These are phyloP conservation scores for Sycophaga agraensis DNA, from an alignment of 1,140 invertebrate genomes.

Conservation along the genomic window DNA sequence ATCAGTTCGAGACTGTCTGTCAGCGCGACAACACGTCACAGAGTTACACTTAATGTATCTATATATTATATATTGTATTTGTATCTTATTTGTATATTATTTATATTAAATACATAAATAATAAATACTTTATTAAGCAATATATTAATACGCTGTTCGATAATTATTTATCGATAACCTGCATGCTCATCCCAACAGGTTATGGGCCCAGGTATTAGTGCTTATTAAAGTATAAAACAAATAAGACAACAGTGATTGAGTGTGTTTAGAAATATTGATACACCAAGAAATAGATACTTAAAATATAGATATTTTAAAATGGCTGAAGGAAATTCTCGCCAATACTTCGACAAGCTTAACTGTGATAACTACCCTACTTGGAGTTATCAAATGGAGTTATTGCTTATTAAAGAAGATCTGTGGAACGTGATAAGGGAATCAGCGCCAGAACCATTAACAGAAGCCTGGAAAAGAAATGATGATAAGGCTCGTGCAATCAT, in stretches of 20 bases:
- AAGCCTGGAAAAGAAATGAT: conserved; percentile 4
- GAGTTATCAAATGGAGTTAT: background rate
- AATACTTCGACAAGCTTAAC: conserved; percentile 5
- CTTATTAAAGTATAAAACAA: background rate
- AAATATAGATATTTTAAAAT: too few relatives aligned
- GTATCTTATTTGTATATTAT: background rate
- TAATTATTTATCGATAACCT: too few relatives aligned
- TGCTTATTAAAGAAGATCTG: too few relatives aligned
- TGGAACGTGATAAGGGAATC: too few relatives aligned
- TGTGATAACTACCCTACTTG: background rate
- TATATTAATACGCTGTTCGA: too few relatives aligned
- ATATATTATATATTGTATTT: too few relatives aligned
- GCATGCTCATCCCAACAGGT: background rate
- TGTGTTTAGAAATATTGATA: conserved; percentile 13
- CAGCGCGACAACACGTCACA: too few relatives aligned
- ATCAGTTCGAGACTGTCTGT: too few relatives aligned
- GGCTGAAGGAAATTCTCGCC: background rate
- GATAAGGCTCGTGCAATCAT: conserved; percentile 4
- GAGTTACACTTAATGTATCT: too few relatives aligned
- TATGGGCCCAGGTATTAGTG: background rate
- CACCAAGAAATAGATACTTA: background rate
- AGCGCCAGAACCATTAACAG: background rate
- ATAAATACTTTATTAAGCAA: too few relatives aligned
- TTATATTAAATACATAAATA: background rate
- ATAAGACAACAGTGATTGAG: conserved; percentile 2